A percentile compares a stretch with the other conserved stretches of the same genome.
Conservation (phyloP, 2,888 invertebrate species). For the Lepetodrilus schrolli region DNA sequence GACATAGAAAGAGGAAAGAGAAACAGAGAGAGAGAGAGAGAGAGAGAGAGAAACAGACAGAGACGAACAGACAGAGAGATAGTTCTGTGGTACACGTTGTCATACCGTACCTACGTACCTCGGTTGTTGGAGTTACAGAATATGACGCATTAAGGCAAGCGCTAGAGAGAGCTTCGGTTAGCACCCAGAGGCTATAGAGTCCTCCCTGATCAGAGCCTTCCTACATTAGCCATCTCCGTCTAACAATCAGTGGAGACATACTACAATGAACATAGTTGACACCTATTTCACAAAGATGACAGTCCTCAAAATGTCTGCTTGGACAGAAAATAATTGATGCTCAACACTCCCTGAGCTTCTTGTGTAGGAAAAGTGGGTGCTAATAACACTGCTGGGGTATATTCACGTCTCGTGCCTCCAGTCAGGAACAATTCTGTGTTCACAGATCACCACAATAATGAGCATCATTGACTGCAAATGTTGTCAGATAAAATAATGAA, state of each 20-base stretch:
- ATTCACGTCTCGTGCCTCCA: slow-evolving; percentile 1
- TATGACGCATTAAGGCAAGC: slow-evolving; percentile 15
- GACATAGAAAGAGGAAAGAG: no score
- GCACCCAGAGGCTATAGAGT: neutral
- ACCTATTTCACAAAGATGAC: slow-evolving; percentile 6
- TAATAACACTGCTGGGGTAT: slow-evolving; percentile 2
- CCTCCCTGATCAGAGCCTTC: slow-evolving; percentile 5
- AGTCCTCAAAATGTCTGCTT: slow-evolving; percentile 11
- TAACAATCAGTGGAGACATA: slow-evolving; percentile 17
- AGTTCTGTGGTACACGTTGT: no score
- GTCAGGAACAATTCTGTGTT: neutral
- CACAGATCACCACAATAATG: neutral
- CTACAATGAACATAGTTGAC: slow-evolving; percentile 17
- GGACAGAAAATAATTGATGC: slow-evolving; percentile 5
- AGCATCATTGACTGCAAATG: neutral
- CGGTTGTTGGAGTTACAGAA: neutral
- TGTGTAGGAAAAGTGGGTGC: neutral
- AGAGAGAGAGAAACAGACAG: no score
- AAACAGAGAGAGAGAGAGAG: no score
- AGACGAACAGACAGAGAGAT: no score
- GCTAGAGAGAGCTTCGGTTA: no score
- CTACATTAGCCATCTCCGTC: slow-evolving; percentile 14
- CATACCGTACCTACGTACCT: slow-evolving; percentile 1
- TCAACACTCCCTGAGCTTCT: slow-evolving; percentile 12
- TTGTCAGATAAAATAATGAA: neutral